Evolutionary conservation across 2,888 invertebrate genomes (phyloP), one percentile per base, ranked within the genome.

Genomic region (Phasia obesa): DNA sequence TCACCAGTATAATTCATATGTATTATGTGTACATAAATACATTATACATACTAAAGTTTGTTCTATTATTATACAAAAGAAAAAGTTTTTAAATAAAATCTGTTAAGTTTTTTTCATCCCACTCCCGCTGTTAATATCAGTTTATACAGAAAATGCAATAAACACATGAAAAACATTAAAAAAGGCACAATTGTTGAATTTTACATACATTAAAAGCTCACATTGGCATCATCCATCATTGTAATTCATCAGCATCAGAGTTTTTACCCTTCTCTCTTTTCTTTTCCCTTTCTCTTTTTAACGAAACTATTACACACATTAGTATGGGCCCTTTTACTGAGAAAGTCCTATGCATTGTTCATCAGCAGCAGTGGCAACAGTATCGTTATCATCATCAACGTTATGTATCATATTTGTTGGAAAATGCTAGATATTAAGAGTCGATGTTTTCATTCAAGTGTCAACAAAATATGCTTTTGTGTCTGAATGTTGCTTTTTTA

Each of bases 211-310:
- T 76, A 51, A 76, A 62, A 60, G 79, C 31, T 76, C 42, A 76
- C 65, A 83, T 75, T 75, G 67, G 79, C 71, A 76, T 76, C 83
- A 83, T 83, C 79, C 79, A 83, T 83, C 83, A 83, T 79, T 75
- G 83, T 79, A 83, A 83, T 79, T 71, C 79, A 79, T 81, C 70
- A 70, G 74, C 59, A 76, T 81, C 64, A 65, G 21, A 75, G 55
- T 55, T 59, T 79, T 31, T 47, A 4, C 49, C 31, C 17, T 19
- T 31, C 21, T 21, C 57, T 27, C 19, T 27, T 23, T 13, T 21
- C n/a, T n/a, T n/a, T 23, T 3, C 51, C 35, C 6, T 11, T 25
- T 13, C 13, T 31, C 74, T 7, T 21, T 47, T 65, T n/a, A n/a
- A n/a, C n/a, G 35, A 6, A 21, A 57, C 23, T 47, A 21, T 15